phyloP scores from a whole-genome alignment of 2,797 vertebrate species.

The Leuciscus waleckii region DNA sequence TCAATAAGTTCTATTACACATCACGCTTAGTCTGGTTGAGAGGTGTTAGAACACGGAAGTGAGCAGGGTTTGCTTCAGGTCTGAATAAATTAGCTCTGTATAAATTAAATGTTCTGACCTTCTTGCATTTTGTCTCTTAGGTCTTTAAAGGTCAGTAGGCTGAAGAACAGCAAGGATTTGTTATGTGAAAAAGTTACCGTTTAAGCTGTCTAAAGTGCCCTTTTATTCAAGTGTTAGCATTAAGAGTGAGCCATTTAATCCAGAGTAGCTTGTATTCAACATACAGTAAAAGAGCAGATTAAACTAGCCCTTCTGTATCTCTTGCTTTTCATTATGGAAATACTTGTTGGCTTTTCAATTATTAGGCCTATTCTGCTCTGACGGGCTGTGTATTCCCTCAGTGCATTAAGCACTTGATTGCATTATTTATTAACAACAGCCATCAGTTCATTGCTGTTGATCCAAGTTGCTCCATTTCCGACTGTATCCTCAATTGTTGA shows the following conservation, averaged over 20 bases:
- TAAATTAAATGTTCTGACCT: conserved; percentile 23
- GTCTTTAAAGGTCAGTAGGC: conserved; percentile 33
- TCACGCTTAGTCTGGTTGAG: background rate
- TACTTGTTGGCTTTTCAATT: conserved; percentile 72
- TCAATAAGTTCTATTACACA: background rate
- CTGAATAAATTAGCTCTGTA: conserved; percentile 30
- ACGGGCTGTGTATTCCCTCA: conserved; percentile 59
- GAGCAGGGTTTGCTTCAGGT: conserved; percentile 2
- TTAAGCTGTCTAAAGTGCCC: conserved; percentile 26
- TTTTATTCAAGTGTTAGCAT: conserved; percentile 38
- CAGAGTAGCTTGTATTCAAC: conserved; percentile 22
- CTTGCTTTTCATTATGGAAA: conserved; percentile 53
- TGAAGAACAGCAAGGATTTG: conserved; percentile 7
- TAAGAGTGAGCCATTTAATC: conserved; percentile 31
- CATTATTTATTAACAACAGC: conserved; percentile 72
- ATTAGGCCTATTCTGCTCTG: conserved; percentile 62
- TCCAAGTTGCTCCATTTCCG: conserved; percentile 70
- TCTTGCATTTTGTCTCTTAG: conserved; percentile 21
- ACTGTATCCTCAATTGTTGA: conserved; percentile 72
- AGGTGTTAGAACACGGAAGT: background rate
- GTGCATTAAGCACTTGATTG: conserved; percentile 64
- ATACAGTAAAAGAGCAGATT: conserved; percentile 31
- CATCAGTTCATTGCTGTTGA: conserved; percentile 67
- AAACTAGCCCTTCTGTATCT: conserved; percentile 22
- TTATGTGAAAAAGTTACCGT: conserved; percentile 26